A percentile compares a stretch with the other conserved stretches of the same genome.
Conservation (phyloP, 2,888 invertebrate species). For the Odontomyia ornata region DNA sequence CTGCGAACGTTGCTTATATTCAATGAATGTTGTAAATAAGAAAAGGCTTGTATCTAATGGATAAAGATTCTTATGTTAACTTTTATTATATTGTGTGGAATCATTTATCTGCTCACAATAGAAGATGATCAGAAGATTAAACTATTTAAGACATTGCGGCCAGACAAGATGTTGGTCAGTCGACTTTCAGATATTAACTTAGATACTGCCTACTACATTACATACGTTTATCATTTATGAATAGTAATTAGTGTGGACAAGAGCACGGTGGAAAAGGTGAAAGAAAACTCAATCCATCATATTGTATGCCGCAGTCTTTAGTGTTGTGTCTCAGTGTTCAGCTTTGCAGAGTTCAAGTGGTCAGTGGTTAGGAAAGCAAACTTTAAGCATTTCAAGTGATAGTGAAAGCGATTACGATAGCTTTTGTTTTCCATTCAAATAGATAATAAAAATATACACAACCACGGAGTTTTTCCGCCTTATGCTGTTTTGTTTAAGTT, state of each 20-base stretch:
- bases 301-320: too few relatives aligned
- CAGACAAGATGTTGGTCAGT: slow-evolving; percentile 1
- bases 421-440: too few relatives aligned
- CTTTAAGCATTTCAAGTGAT: neutral
- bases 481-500: too few relatives aligned
- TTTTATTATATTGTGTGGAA: too few relatives aligned
- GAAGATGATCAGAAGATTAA: neutral
- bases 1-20: too few relatives aligned
- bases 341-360: neutral
- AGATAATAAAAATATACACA: neutral
- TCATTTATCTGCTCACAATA: neutral
- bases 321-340: neutral
- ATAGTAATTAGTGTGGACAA: neutral
- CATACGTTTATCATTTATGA: neutral
- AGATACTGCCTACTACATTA: neutral
- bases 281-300: neutral
- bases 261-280: neutral
- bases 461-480: too few relatives aligned
- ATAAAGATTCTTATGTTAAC: too few relatives aligned
- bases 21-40: too few relatives aligned
- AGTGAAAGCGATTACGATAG: slow-evolving; percentile 9
- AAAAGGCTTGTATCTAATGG: too few relatives aligned
- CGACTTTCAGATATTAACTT: neutral
- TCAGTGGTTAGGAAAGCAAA: neutral
- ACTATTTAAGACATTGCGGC: slow-evolving; percentile 18